Conservation (phyloP, 1,140 invertebrate genomes). For the Epicauta chinensis region DNA sequence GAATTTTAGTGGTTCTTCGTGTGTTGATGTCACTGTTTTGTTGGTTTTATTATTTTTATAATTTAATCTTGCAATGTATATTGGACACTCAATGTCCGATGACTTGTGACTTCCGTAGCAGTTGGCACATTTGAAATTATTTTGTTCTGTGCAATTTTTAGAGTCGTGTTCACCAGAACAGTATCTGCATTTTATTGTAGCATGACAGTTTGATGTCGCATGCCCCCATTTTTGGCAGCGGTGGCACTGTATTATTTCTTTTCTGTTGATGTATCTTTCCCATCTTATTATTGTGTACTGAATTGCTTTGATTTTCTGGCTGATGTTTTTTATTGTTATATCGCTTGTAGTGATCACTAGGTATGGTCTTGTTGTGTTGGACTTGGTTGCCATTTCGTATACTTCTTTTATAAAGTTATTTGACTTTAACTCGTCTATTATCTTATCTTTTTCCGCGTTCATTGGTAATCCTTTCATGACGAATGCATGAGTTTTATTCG, state of each 20-base stretch:
- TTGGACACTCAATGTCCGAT: neutral
- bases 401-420: neutral
- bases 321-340: slow-evolving; percentile 1
- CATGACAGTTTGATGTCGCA: slow-evolving; percentile 29
- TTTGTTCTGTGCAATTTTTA: slow-evolving; percentile 22
- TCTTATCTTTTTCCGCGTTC: neutral
- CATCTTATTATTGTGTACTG: slow-evolving; percentile 36
- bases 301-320: slow-evolving; percentile 22
- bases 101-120: slow-evolving; percentile 32
- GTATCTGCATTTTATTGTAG: slow-evolving; percentile 30
- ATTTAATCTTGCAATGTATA: slow-evolving; percentile 4
- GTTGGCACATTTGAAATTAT: slow-evolving; percentile 22
- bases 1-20: neutral
- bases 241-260: no score
- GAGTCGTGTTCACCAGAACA: slow-evolving; percentile 34
- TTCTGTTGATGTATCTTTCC: no score
- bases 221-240: slow-evolving; percentile 37
- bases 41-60: neutral
- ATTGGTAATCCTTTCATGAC: slow-evolving; percentile 5
- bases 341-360: slow-evolving; percentile 3
- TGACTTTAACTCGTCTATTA: slow-evolving; percentile 1
- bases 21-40: neutral
- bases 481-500: slow-evolving; percentile 13
- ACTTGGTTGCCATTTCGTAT: neutral
- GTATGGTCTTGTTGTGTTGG: neutral